Conservation (phyloP, 2,888 invertebrate species). For the Isoperla grammatica region DNA sequence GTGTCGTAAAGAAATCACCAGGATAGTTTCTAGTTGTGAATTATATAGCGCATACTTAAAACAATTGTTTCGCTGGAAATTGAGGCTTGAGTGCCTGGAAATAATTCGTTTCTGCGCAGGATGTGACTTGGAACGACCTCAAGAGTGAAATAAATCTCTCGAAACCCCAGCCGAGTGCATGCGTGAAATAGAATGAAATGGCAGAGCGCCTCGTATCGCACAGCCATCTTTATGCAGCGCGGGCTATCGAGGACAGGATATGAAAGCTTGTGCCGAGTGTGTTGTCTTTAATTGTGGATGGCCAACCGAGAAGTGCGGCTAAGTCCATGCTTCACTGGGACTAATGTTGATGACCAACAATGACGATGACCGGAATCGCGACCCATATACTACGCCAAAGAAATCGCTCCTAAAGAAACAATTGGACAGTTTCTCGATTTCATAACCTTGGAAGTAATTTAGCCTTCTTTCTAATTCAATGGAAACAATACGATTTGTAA, state of each 20-base stretch:
- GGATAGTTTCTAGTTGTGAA: too few relatives aligned
- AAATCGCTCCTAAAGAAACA: constrained; percentile 6
- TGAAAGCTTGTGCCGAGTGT: constrained; percentile 19
- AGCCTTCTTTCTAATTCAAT: too few relatives aligned
- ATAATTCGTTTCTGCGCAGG: not conserved
- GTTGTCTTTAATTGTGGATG: constrained; percentile 15
- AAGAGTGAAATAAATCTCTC: not conserved
- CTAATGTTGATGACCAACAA: constrained; percentile 8
- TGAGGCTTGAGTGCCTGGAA: not conserved
- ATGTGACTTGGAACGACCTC: not conserved
- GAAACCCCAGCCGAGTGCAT: not conserved
- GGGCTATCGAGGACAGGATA: constrained; percentile 25
- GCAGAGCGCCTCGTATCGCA: not conserved
- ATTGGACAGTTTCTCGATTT: constrained; percentile 10
- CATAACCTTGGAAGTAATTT: too few relatives aligned
- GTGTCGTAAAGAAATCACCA: too few relatives aligned
- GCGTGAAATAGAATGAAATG: not conserved
- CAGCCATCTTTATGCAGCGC: constrained; percentile 17
- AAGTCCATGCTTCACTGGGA: constrained; percentile 9
- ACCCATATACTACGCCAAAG: constrained; percentile 8
- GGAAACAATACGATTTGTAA: too few relatives aligned
- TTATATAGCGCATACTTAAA: too few relatives aligned
- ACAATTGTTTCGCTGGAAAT: not conserved
- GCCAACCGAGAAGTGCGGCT: constrained; percentile 6
- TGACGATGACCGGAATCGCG: constrained; percentile 13